Base-by-base conservation (phyloP, 2,113 vertebrate species). In the Dryoscopus gambensis region DNA sequence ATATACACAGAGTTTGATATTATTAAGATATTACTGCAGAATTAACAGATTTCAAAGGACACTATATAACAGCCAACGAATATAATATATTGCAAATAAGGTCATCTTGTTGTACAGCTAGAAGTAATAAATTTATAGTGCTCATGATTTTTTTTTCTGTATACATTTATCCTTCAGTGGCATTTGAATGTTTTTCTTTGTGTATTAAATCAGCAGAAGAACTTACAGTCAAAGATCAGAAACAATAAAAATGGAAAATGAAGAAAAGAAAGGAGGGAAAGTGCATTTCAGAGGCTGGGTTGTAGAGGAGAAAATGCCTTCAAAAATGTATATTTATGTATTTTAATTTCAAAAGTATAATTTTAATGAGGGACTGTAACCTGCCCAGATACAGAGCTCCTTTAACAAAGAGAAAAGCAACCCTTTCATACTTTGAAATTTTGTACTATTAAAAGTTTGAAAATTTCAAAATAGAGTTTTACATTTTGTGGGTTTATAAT, bases 11-110 rank as follows among this genome's bases (percentile, higher is more conserved):
- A 11, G 35, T 80, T 86, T 74, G 49, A 63, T 92, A 24, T 90
- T 90, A 74, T 90, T 86, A 64, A 63, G 70, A 27, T 59, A 57
- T 93, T 81, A 92, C 47, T 90, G 76, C 28, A 24, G 90, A 96
- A 96, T 96, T 94, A 92, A 90, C 59, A 85, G 68, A 88, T 96
- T 95, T 86, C 52, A 81, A 56, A 84, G 68, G 65, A 42, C 25
- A 30, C 49, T 89, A 2, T 73, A 44, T 56, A 95, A 68, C 83
- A 86, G 79, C 22, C 73, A 93, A 33, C 5, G 21, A 67, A 59
- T 77, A 35, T 53, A 73, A 93, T 73, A 20, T 15, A 88, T 74
- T 94, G 85, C 76, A 94, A 90, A 84, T 86, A 81, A 77, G 59
- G 71, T 80, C 60, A 78, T 96, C 69, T 90, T 62, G 35, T 93